Conservation (phyloP, 2,888 invertebrate genomes). For the Papilio protenor region DNA sequence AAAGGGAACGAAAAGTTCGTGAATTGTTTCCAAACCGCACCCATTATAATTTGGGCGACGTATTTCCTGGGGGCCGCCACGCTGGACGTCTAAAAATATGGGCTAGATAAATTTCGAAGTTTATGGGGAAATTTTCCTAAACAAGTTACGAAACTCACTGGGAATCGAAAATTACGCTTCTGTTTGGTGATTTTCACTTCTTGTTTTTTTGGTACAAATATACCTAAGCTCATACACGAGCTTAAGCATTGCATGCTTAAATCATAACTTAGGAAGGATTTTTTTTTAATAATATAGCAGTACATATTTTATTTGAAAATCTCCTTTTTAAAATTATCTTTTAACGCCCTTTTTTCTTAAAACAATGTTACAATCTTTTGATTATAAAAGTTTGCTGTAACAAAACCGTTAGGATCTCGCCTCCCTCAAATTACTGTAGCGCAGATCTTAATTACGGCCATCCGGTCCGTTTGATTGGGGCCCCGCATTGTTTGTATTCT, state of each 20-base stretch:
- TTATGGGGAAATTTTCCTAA: constrained; percentile 62
- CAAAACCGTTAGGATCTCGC: constrained; percentile 48
- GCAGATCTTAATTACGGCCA: constrained; percentile 77
- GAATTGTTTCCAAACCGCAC: constrained; percentile 69
- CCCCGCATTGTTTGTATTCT: constrained; percentile 73
- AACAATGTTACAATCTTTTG: constrained; percentile 50
- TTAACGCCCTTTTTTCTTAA: constrained; percentile 34
- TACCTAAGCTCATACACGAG: neutral
- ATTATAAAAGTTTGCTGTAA: constrained; percentile 9
- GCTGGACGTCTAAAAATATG: constrained; percentile 65
- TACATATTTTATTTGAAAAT: neutral
- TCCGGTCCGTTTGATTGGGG: constrained; percentile 75
- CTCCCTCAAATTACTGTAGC: constrained; percentile 69
- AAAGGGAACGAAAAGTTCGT: constrained; percentile 67
- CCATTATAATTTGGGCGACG: constrained; percentile 71
- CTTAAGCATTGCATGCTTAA: neutral
- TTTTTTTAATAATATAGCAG: neutral
- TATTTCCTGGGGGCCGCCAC: constrained; percentile 60
- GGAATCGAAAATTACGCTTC: constrained; percentile 73
- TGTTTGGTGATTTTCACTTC: constrained; percentile 33
- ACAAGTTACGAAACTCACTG: constrained; percentile 62
- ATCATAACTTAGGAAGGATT: neutral
- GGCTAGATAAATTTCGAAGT: constrained; percentile 68
- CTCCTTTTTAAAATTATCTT: neutral
- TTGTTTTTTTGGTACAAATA: neutral